Evolutionary conservation across 2,113 vertebrate genomes (phyloP).

Genomic region (Chitala chitala): DNA sequence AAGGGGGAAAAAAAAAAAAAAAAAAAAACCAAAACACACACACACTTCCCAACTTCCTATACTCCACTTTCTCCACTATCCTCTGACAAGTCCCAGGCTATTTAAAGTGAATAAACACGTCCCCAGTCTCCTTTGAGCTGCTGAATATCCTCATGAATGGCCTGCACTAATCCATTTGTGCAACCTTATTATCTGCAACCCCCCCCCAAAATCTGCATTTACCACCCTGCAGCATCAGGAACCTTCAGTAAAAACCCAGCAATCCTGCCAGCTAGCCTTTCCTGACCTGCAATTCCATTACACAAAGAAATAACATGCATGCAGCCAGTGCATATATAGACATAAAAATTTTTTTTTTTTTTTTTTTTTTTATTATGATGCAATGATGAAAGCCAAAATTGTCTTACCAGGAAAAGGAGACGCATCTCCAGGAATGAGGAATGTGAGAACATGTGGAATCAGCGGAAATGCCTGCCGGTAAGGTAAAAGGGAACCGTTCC

Average conservation of each 20-base stretch:
- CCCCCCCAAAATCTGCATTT: not conserved
- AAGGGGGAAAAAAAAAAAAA: not conserved
- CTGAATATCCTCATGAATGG: not conserved
- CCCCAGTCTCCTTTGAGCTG: not conserved
- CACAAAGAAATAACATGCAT: not conserved
- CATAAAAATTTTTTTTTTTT: too few species aligned
- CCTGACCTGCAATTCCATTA: not conserved
- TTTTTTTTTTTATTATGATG: not conserved
- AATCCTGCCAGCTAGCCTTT: not conserved
- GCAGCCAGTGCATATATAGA: not conserved
- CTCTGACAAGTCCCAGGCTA: not conserved
- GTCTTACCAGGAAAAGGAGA: not conserved
- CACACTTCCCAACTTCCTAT: not conserved
- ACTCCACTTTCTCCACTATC: not conserved
- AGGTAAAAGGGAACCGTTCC: not conserved
- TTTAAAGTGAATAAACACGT: not conserved
- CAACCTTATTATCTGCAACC: not conserved
- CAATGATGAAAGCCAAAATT: not conserved
- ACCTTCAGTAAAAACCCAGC: not conserved
- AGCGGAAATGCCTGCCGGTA: not conserved
- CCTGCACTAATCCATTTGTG: not conserved
- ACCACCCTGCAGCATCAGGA: not conserved
- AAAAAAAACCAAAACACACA: not conserved
- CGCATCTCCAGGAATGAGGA: not conserved
- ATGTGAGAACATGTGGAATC: not conserved